Evolutionary conservation across 2,113 vertebrate species (phyloP).

Genomic region (Halichoeres trimaculatus): DNA sequence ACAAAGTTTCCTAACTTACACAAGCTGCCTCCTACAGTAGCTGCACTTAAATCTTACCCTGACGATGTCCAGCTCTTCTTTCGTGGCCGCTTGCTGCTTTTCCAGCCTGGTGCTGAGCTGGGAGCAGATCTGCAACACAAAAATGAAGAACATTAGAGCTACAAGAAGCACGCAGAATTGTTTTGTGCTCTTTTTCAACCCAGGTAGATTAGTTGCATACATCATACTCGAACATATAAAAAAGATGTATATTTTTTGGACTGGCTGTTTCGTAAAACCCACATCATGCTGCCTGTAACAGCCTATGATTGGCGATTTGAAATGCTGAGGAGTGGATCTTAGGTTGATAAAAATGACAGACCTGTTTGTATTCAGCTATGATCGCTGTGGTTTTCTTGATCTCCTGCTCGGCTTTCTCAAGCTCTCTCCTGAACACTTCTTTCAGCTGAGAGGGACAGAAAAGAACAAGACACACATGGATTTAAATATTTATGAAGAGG

Average conservation of each 20-base stretch:
- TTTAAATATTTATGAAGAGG: neutral
- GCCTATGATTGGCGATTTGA: too few species aligned
- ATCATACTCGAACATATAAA: too few species aligned
- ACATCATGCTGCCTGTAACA: too few species aligned
- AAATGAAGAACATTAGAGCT: neutral
- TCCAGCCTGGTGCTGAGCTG: slow-evolving; percentile 96
- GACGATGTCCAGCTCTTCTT: slow-evolving; percentile 95
- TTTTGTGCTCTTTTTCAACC: too few species aligned
- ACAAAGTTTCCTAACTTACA: neutral
- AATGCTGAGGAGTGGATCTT: neutral
- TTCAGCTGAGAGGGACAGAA: slow-evolving; percentile 86
- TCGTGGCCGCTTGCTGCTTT: slow-evolving; percentile 93
- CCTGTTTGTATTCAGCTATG: slow-evolving; percentile 98
- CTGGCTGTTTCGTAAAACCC: too few species aligned
- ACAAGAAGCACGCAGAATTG: too few species aligned
- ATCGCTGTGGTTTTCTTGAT: slow-evolving; percentile 99
- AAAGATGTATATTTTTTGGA: too few species aligned
- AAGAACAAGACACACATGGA: neutral
- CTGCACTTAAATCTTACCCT: slow-evolving; percentile 83
- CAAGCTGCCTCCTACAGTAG: neutral
- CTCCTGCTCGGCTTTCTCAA: slow-evolving; percentile 96
- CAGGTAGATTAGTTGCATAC: too few species aligned
- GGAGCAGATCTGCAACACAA: slow-evolving; percentile 91
- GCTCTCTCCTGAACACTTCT: slow-evolving; percentile 96
- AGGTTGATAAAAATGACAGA: slow-evolving; percentile 43